These are phyloP conservation scores for Thinocorus orbignyianus DNA, from an alignment of 2,113 vertebrate genomes.

Conservation along the genomic window DNA sequence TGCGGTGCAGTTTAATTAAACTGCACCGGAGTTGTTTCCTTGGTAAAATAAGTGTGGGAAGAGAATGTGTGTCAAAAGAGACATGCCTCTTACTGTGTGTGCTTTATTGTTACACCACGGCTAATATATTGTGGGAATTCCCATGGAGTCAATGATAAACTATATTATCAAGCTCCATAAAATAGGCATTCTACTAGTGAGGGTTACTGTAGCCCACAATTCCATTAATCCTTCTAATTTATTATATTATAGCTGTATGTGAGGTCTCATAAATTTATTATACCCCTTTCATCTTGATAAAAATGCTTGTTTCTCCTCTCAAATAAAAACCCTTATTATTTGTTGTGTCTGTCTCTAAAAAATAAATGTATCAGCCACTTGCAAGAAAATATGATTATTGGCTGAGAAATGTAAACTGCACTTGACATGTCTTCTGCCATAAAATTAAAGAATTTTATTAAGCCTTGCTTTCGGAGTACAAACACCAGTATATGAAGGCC, in stretches of 20 bases:
- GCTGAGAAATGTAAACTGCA: constrained; percentile 77
- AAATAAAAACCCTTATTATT: constrained; percentile 79
- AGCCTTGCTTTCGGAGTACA: constrained; percentile 68
- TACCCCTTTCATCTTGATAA: constrained; percentile 80
- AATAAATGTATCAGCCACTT: constrained; percentile 72
- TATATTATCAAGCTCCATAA: constrained; percentile 86
- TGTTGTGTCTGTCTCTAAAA: constrained; percentile 81
- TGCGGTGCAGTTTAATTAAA: constrained; percentile 90
- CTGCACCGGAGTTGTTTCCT: constrained; percentile 87
- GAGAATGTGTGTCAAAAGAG: constrained; percentile 94
- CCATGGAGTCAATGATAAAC: constrained; percentile 86
- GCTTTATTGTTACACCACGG: constrained; percentile 88
- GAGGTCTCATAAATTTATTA: constrained; percentile 87
- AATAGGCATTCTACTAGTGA: constrained; percentile 80
- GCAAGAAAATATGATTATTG: constrained; percentile 83
- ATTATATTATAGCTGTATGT: constrained; percentile 87
- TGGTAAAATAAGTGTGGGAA: constrained; percentile 95
- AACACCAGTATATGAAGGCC: constrained; percentile 44
- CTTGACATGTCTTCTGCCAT: constrained; percentile 77
- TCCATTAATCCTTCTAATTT: constrained; percentile 88
- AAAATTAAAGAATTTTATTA: constrained; percentile 81
- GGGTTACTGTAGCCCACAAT: constrained; percentile 85
- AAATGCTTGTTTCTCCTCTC: constrained; percentile 77
- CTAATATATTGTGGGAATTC: constrained; percentile 94
- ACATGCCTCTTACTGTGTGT: constrained; percentile 89